phyloP scores from a whole-genome alignment of 2,888 invertebrate genomes.

The Cephus sareptanus region DNA sequence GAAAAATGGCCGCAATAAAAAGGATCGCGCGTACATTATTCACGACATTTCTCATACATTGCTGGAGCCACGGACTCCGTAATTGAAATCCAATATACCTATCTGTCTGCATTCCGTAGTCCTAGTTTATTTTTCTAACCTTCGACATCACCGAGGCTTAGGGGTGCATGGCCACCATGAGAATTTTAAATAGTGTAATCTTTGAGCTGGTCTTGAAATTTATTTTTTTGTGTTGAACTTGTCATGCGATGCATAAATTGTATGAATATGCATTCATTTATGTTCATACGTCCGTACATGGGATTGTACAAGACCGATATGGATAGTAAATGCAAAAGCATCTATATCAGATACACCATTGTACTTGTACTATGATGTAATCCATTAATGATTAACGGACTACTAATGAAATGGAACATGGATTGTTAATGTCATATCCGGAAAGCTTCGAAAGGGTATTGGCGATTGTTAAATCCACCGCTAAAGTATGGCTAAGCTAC shows the following conservation, averaged over 20 bases:
- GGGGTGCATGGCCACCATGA: background rate
- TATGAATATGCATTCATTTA: too few species aligned
- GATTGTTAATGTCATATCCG: background rate
- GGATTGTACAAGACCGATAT: background rate
- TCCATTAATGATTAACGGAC: constrained; percentile 43
- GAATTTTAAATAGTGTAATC: background rate
- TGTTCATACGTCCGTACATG: too few species aligned
- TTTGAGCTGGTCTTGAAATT: background rate
- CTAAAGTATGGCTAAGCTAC: background rate
- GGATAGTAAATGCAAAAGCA: background rate
- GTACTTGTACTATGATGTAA: constrained; percentile 23
- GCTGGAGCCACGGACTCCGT: constrained; percentile 18
- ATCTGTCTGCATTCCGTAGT: constrained; percentile 4
- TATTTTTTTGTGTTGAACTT: background rate
- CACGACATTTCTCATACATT: constrained; percentile 31
- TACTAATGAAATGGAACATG: constrained; percentile 39
- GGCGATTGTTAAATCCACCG: background rate
- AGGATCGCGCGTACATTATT: constrained; percentile 27
- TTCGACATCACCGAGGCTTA: background rate
- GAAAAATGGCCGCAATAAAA: constrained; percentile 33
- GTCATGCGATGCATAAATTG: too few species aligned
- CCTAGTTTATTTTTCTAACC: background rate
- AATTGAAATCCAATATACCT: constrained; percentile 44
- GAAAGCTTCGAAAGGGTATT: background rate
- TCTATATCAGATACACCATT: background rate